phyloP scores from a whole-genome alignment of 2,797 vertebrate genomes.

The Gymnoscopelus braueri region DNA sequence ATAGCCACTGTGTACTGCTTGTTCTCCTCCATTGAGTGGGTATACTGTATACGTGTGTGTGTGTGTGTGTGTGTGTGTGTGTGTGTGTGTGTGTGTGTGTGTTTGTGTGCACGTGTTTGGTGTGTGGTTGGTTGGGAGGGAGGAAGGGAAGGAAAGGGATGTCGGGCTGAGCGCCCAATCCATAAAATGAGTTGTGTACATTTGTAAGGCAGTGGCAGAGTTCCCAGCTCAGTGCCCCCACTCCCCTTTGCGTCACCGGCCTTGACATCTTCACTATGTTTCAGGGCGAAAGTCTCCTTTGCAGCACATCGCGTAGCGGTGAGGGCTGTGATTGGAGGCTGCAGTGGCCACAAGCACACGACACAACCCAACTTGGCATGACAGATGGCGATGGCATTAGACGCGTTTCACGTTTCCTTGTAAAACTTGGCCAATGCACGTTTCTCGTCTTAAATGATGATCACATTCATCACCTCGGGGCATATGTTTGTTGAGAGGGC shows the following conservation, averaged over 20 bases:
- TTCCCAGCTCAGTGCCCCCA: constrained; percentile 49
- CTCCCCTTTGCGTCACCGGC: neutral
- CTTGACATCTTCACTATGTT: constrained; percentile 58
- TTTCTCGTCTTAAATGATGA: constrained; percentile 29
- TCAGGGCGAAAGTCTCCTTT: constrained; percentile 48
- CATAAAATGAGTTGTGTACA: constrained; percentile 56
- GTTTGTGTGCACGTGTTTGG: neutral
- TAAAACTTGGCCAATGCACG: neutral
- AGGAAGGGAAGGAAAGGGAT: constrained; percentile 38
- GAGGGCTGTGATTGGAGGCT: too few relatives aligned
- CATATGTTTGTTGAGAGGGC: constrained; percentile 41
- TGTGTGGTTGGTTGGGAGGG: neutral
- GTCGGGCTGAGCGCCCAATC: constrained; percentile 41
- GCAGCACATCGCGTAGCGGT: constrained; percentile 4
- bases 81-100: too few relatives aligned
- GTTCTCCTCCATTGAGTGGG: neutral
- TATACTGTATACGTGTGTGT: too few relatives aligned
- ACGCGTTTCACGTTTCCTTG: constrained; percentile 39
- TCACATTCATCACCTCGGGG: constrained; percentile 34
- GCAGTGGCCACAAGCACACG: too few relatives aligned
- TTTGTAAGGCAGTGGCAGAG: constrained; percentile 50
- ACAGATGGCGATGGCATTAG: constrained; percentile 65
- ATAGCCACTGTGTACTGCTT: constrained; percentile 3
- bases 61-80: too few relatives aligned
- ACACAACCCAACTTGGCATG: constrained; percentile 11